Conservation (phyloP, 2,888 invertebrate species). For the Odontocolon sp. region DNA sequence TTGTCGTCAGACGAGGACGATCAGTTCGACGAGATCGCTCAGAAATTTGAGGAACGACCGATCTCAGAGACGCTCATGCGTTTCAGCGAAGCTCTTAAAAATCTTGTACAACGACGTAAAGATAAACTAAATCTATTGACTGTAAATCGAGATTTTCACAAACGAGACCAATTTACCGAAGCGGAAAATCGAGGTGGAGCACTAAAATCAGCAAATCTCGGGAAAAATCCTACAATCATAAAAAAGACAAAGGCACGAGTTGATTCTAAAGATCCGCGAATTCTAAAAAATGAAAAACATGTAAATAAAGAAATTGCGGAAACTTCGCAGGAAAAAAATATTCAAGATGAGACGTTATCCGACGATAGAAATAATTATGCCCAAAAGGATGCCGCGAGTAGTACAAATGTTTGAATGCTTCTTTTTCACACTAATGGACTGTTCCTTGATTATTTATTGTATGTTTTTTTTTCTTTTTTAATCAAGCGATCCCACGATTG, state of each 20-base stretch:
- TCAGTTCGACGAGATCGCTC: constrained; percentile 73
- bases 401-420: constrained; percentile 61
- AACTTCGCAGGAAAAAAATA: constrained; percentile 22
- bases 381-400: constrained; percentile 32
- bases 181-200: constrained; percentile 27
- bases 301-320: constrained; percentile 12
- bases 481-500: constrained; percentile 17
- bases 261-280: constrained; percentile 77
- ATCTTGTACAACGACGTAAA: constrained; percentile 72
- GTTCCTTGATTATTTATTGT: constrained; percentile 30
- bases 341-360: constrained; percentile 32
- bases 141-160: neutral
- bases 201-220: constrained; percentile 31
- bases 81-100: constrained; percentile 76
- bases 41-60: constrained; percentile 73
- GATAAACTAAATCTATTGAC: constrained; percentile 31
- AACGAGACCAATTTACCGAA: constrained; percentile 57
- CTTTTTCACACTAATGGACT: constrained; percentile 6
- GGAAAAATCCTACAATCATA: constrained; percentile 28
- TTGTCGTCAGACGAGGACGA: constrained; percentile 73
- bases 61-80: constrained; percentile 75
- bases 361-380: constrained; percentile 43
- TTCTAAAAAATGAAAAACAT: constrained; percentile 71
- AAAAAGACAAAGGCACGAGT: constrained; percentile 70
- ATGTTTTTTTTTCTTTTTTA: constrained; percentile 59